Base-by-base conservation (phyloP, 2,888 invertebrate genomes). In the Drosophila subquinaria region DNA sequence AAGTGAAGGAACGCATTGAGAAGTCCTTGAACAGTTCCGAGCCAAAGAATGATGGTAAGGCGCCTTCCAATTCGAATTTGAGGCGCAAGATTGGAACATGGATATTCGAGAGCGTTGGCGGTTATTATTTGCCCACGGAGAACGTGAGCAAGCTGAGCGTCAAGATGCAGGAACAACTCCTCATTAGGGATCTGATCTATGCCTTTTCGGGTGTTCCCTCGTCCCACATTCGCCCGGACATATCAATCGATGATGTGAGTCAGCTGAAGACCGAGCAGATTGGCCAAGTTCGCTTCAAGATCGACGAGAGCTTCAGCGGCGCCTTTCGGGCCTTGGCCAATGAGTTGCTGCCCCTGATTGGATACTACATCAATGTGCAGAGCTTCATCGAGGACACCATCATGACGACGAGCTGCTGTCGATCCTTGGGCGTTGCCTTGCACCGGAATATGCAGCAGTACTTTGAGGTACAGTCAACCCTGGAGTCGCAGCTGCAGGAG, bases 191-290 rank as follows among this genome's bases (percentile, higher is more conserved):
- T 65, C 57, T 86, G 0, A 88, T 86, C 15, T 88, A 88, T 5
- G 80, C 85, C 2, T 82, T 86, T 10, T 85, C 88, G 2, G 86
- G 86, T 0, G 86, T 86, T 5, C 86, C 86, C 4, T 59, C 83
- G 0, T 47, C 82, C 0, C 69, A 88, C 50, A 81, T 86, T 0
- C 68, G 50, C 0, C 71, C 81, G 2, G 88, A 85, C 3, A 33
- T 80, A 2, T n/a, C 56, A 0, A 0, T 66, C 2, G 73, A 80
- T 0, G 27, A 79, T 10, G 53, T 78, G 3, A 35, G 60, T 0
- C 20, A 61, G n/a, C 50, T 85, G 42, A 55, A 30, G 3, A 42
- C 61, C 1, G 40, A 67, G 9, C 71, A 85, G 15, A 66, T 86
- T n/a, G 68, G 65, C 5, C 59, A 60, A 15, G 65, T 86, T 4